phyloP scores from a whole-genome alignment of 2,888 invertebrate species.

The Xestia sexstrigata region DNA sequence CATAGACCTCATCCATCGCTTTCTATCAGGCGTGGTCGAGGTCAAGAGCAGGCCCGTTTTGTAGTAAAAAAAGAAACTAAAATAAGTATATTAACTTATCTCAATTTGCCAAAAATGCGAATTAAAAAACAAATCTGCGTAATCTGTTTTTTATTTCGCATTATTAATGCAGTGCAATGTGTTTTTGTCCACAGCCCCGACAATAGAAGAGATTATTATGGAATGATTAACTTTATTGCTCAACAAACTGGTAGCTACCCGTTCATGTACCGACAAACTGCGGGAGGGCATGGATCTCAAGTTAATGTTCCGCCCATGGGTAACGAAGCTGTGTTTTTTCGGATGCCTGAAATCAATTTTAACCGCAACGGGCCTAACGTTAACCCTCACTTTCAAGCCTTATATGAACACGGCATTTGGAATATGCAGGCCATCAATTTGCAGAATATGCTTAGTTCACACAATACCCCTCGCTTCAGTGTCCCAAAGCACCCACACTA shows the following conservation, averaged over 20 bases:
- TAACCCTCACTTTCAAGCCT: not conserved
- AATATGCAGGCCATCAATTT: not conserved
- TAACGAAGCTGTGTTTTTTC: not conserved
- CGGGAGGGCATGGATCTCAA: not conserved
- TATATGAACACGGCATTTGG: not conserved
- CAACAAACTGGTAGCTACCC: conserved; percentile 6
- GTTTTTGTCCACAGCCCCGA: conserved; percentile 53
- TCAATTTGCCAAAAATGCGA: conserved; percentile 2
- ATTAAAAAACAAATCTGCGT: not conserved
- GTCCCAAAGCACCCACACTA: not conserved
- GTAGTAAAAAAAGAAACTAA: not conserved
- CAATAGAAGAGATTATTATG: conserved; percentile 13
- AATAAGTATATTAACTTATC: not conserved
- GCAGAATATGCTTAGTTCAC: not conserved
- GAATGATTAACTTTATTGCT: conserved; percentile 10
- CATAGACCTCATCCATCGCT: too few species aligned
- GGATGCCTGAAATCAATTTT: not conserved
- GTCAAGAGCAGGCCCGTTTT: too few species aligned
- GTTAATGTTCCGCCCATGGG: not conserved
- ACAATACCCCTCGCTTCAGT: not conserved
- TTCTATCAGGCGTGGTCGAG: too few species aligned
- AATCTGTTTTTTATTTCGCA: conserved; percentile 34
- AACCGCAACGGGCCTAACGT: not conserved
- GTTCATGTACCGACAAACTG: not conserved
- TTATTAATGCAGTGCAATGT: conserved; percentile 22